Evolutionary conservation across 2,113 vertebrate species (phyloP).

Genomic region (Tinamus guttatus): DNA sequence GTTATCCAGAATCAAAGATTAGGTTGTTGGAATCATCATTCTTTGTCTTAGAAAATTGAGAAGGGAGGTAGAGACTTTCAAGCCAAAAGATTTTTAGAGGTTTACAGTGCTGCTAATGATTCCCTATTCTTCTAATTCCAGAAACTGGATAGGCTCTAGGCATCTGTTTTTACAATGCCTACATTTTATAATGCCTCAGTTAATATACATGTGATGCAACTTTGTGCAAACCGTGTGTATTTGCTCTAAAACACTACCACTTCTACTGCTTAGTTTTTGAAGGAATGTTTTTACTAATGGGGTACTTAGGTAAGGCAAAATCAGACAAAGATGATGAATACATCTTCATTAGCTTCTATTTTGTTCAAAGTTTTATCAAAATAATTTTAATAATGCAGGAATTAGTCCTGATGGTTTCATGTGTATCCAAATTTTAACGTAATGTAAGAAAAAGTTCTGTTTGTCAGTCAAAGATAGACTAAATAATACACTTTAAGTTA

Average conservation of each 20-base stretch:
- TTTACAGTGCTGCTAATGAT: background rate
- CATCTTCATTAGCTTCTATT: background rate
- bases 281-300: background rate
- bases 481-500: background rate
- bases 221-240: background rate
- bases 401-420: background rate
- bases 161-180: background rate
- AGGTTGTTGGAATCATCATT: background rate
- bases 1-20: background rate
- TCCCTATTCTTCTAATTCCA: background rate
- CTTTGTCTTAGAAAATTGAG: background rate
- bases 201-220: background rate
- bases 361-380: background rate
- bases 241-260: background rate
- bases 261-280: background rate
- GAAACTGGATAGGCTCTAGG: background rate
- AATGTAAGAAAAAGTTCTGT: background rate
- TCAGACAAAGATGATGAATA: background rate
- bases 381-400: background rate
- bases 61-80: background rate
- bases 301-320: background rate
- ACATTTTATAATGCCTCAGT: background rate
- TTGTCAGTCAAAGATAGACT: background rate
- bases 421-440: background rate
- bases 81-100: background rate